Evolutionary conservation across 2,888 invertebrate genomes (phyloP).

Genomic region (Melinaea menophilus): DNA sequence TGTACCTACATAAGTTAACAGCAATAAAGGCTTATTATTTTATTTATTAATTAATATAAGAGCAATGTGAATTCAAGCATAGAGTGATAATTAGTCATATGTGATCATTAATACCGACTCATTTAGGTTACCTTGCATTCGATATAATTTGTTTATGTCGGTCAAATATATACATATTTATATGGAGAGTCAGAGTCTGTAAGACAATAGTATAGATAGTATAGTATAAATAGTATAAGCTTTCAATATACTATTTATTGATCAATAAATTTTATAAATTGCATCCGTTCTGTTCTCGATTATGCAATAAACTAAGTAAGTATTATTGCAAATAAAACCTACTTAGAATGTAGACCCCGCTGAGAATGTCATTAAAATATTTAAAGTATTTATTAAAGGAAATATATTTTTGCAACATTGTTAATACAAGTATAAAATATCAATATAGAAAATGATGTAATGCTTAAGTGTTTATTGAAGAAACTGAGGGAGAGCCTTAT

Average conservation of each 20-base stretch:
- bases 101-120: too few relatives aligned
- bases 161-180: too few relatives aligned
- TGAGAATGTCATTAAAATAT: not conserved
- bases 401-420: too few relatives aligned
- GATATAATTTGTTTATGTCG: too few relatives aligned
- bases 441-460: not conserved
- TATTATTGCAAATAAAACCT: not conserved
- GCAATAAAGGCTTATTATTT: too few relatives aligned
- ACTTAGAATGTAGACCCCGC: constrained; percentile 3
- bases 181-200: too few relatives aligned
- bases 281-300: constrained; percentile 1
- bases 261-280: not conserved
- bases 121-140: too few relatives aligned
- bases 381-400: not conserved
- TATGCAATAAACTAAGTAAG: not conserved
- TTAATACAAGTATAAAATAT: too few relatives aligned
- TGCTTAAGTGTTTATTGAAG: not conserved
- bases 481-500: not conserved
- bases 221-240: not conserved
- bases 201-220: not conserved
- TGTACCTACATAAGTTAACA: too few relatives aligned
- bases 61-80: too few relatives aligned
- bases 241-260: not conserved
- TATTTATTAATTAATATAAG: too few relatives aligned
- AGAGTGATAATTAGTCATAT: too few relatives aligned